A percentile compares a stretch with the other conserved stretches of the same genome.
Conservation (phyloP, 2,113 vertebrate species). For the Heterocephalus glaber region DNA sequence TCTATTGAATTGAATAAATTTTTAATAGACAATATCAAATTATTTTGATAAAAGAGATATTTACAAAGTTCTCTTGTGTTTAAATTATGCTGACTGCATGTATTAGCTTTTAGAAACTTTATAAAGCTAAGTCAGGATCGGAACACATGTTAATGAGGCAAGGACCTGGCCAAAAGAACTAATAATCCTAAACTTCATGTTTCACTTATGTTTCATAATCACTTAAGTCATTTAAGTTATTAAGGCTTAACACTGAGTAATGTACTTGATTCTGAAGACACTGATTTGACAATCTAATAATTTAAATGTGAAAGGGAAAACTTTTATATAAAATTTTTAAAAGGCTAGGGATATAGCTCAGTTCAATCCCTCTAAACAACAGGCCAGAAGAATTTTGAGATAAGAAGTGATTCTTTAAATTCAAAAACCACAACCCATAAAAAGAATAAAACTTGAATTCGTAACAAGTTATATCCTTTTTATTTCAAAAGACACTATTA, state of each 20-base stretch:
- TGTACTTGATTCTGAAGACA: neutral
- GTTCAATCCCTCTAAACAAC: neutral
- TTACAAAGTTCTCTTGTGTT: neutral
- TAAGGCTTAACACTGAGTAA: neutral
- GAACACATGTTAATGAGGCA: neutral
- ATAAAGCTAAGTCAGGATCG: neutral
- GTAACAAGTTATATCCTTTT: slow-evolving; percentile 23
- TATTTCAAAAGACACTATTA: slow-evolving; percentile 27
- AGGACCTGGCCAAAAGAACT: neutral
- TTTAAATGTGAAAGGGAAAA: slow-evolving; percentile 23
- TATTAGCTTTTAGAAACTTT: neutral
- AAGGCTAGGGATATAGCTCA: neutral
- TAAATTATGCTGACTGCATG: neutral
- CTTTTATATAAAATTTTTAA: neutral
- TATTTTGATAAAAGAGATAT: slow-evolving; percentile 19
- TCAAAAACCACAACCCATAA: neutral
- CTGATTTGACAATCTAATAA: neutral
- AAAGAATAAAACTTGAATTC: slow-evolving; percentile 8
- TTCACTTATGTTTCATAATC: neutral
- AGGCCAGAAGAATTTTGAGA: neutral
- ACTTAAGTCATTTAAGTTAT: neutral
- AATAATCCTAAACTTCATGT: neutral
- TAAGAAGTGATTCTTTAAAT: slow-evolving; percentile 26
- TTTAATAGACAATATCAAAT: slow-evolving; percentile 39
- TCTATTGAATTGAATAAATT: slow-evolving; percentile 85